Conservation (phyloP, 2,113 vertebrate species). For the Fulmarus glacialis region DNA sequence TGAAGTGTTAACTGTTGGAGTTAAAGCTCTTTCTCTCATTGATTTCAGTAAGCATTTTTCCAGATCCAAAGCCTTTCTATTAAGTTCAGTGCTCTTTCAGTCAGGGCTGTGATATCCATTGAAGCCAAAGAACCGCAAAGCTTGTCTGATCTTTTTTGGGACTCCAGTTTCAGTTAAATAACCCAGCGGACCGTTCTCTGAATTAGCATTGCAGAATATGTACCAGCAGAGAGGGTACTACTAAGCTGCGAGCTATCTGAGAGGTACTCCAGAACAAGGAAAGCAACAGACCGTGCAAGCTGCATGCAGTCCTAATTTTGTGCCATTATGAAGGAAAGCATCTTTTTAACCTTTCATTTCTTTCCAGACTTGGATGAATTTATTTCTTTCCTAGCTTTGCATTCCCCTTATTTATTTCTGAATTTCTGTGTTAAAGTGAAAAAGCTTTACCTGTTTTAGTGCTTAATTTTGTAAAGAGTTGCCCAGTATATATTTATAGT, state of each 20-base stretch:
- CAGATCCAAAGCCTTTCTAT: neutral
- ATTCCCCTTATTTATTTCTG: neutral
- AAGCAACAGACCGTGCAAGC: neutral
- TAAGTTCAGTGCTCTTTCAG: neutral
- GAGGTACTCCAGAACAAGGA: neutral
- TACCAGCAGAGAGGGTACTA: neutral
- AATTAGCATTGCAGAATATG: neutral
- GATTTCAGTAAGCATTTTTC: slow-evolving; percentile 29
- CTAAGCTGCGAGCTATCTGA: neutral
- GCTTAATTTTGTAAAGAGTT: neutral
- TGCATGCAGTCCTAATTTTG: neutral
- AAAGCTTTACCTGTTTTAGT: neutral
- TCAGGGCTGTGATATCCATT: neutral
- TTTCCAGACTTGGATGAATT: neutral
- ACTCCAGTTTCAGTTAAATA: neutral
- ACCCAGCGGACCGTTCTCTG: neutral
- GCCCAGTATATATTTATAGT: neutral
- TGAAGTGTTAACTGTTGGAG: slow-evolving; percentile 3
- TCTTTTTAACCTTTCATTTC: neutral
- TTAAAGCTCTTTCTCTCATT: neutral
- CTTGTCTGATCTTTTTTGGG: neutral
- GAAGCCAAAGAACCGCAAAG: slow-evolving; percentile 25
- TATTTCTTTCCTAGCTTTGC: neutral
- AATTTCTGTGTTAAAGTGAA: neutral
- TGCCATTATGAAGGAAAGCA: neutral